Evolutionary conservation across 2,113 vertebrate genomes (phyloP).

Genomic region (Hypanus sabinus): DNA sequence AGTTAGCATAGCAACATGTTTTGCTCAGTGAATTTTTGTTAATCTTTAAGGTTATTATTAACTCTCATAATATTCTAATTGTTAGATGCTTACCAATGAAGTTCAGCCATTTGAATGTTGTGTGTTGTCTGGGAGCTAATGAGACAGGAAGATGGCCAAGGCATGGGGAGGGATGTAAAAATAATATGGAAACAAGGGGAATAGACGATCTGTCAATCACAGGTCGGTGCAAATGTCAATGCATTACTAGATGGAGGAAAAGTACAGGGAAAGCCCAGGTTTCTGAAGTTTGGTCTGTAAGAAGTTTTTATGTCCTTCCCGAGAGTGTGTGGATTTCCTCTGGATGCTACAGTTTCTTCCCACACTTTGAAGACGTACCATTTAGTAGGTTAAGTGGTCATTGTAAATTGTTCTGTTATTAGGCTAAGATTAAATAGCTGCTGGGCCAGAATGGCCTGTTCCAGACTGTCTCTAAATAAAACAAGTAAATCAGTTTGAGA

Average conservation of each 20-base stretch:
- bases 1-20: background rate
- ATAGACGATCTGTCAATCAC: background rate
- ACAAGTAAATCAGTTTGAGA: background rate
- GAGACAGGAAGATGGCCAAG: background rate
- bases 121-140: background rate
- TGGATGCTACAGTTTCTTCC: too few relatives aligned
- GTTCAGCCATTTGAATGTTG: background rate
- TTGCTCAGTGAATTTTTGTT: background rate
- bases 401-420: too few relatives aligned
- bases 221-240: background rate
- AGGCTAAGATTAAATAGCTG: too few relatives aligned
- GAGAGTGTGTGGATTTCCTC: too few relatives aligned
- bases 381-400: too few relatives aligned
- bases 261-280: too few relatives aligned
- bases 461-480: too few relatives aligned
- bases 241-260: background rate
- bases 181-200: background rate
- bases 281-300: background rate
- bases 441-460: too few relatives aligned
- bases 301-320: too few relatives aligned
- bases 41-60: background rate
- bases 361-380: too few relatives aligned
- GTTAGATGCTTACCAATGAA: background rate
- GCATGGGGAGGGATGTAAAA: background rate
- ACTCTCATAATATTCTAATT: too few relatives aligned